phyloP scores from a whole-genome alignment of 2,797 vertebrate species.

The Mycteria americana region DNA sequence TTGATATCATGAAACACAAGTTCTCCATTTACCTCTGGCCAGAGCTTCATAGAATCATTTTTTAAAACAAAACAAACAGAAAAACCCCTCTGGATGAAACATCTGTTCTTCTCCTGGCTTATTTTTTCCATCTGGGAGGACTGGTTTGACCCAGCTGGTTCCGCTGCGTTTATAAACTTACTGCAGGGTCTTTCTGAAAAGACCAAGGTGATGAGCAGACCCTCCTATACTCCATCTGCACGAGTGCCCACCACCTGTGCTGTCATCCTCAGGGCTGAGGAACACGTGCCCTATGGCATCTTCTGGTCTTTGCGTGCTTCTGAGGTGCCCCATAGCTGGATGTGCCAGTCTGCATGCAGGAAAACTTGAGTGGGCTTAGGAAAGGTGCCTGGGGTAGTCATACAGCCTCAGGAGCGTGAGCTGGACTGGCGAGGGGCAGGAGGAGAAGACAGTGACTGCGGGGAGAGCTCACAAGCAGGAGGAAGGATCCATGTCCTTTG shows the following conservation, averaged over 20 bases:
- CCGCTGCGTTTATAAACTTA: background rate
- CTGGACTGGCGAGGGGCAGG: background rate
- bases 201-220: background rate
- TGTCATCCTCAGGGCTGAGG: background rate
- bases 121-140: background rate
- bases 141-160: background rate
- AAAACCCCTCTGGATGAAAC: background rate
- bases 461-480: background rate
- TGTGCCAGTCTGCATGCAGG: background rate
- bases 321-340: background rate
- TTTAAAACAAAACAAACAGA: background rate
- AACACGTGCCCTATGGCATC: rapidly evolving
- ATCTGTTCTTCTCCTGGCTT: background rate
- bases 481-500: background rate
- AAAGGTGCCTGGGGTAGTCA: background rate
- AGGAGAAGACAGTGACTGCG: background rate
- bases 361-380: background rate
- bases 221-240: rapidly evolving
- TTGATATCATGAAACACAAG: background rate
- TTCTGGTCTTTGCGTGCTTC: background rate
- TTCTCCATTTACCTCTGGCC: background rate
- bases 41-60: background rate
- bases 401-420: rapidly evolving
- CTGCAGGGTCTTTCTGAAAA: background rate
- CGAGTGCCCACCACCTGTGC: background rate